phyloP scores from a whole-genome alignment of 2,797 vertebrate species.

The Pitangus sulphuratus region DNA sequence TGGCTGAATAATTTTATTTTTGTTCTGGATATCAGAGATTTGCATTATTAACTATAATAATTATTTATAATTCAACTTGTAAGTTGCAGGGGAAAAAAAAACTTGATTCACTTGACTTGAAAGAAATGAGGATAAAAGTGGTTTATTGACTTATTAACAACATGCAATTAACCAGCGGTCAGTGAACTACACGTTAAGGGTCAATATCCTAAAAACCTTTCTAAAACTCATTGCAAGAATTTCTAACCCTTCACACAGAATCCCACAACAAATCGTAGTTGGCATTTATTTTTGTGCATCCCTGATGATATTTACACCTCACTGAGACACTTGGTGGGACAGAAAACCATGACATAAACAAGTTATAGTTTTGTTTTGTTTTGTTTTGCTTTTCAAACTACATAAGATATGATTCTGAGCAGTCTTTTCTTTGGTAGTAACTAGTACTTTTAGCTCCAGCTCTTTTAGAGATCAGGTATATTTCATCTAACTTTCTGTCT shows the following conservation, averaged over 20 bases:
- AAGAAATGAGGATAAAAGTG: neutral
- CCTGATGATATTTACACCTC: neutral
- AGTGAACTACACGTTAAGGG: neutral
- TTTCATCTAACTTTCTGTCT: neutral
- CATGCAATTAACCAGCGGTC: neutral
- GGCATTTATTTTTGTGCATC: rapidly evolving
- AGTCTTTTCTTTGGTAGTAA: neutral
- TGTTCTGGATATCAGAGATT: neutral
- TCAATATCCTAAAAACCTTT: neutral
- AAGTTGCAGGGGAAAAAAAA: neutral
- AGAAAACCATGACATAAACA: neutral
- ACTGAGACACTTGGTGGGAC: rapidly evolving
- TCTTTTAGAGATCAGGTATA: neutral
- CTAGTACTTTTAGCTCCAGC: neutral
- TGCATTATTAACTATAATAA: neutral
- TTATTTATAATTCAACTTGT: neutral
- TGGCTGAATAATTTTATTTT: neutral
- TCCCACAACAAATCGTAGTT: neutral
- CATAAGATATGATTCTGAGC: neutral
- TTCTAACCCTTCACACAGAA: neutral
- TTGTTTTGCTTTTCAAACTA: neutral
- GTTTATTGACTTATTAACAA: neutral
- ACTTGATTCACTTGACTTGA: neutral
- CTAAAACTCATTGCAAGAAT: neutral
- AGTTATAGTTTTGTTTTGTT: neutral